Evolutionary conservation across 1,140 invertebrate species (phyloP), one percentile per base, ranked within the genome.

Genomic region (Drosophila malerkotliana): DNA sequence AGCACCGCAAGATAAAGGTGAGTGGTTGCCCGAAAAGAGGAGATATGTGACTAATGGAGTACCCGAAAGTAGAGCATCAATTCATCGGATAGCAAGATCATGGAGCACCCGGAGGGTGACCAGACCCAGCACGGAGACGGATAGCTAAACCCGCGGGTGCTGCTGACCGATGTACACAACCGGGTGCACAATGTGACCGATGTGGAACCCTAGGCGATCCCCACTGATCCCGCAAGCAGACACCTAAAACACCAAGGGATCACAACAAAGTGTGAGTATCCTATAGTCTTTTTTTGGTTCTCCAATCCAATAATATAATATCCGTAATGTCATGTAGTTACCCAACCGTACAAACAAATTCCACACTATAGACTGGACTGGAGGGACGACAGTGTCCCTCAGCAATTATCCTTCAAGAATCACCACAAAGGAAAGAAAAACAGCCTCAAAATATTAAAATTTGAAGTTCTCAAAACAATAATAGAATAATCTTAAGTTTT

Each of bases 71-170:
- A 85, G 79, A 24, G 49, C 21, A 41, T 77, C 6, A 24, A 32
- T 5, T 49, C 41, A 0, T 48, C 55, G 15, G 63, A 77, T 0
- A 49, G 8, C 24, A 87, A 85, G 28, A 75, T 87, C 26, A 55
- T 87, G 52, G 90, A 91, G 34, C 83, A 88, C 56, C 72, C 77
- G 4, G 90, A 90, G 64, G 90, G 81, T 57, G 85, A 91, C 55
- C 87, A 91, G 45, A 85, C 90, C 0, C 83, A 85, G 60, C 82
- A 91, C 26, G 80, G 85, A 3, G 74, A 90, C 68, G 85, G 77
- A 54, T 91, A 81, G 66, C 61, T 6, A 14, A 41, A 26, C 9
- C 24, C 52, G 6, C 47, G 63, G 59, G 41, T 71, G 41, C 45
- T 67, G 68, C 63, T 84, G 57, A 67, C 56, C 32, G 61, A 60